Percentiles rank a stretch among this genome's conserved stretches.
Conservation (phyloP, 2,113 vertebrate genomes). For the Dipodomys stephensi region DNA sequence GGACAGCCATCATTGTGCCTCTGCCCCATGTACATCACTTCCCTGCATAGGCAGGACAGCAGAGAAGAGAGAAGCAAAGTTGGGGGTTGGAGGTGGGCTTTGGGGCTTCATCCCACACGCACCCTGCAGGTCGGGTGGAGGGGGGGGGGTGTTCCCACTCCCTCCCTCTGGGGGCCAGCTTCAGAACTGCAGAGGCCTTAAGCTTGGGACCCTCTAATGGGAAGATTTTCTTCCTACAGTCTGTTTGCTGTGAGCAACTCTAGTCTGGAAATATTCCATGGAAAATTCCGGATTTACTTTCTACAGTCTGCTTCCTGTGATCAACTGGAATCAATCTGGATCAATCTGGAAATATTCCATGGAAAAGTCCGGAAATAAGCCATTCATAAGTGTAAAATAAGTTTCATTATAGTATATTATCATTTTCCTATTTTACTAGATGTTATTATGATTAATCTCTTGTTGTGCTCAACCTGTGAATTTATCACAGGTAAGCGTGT, state of each 20-base stretch:
- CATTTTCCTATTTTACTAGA: not conserved
- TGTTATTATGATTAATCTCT: not conserved
- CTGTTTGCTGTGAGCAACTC: too few relatives aligned
- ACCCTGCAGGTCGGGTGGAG: too few relatives aligned
- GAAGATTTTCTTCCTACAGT: too few relatives aligned
- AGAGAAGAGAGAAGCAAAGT: not conserved
- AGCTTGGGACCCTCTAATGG: too few relatives aligned
- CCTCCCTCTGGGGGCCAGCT: conserved; percentile 65
- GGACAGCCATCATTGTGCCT: not conserved
- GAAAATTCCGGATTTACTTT: not conserved
- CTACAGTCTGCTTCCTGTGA: not conserved
- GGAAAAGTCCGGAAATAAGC: not conserved
- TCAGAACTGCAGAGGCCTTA: conserved; percentile 63
- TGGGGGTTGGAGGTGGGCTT: not conserved
- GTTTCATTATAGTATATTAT: not conserved
- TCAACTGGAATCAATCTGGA: not conserved
- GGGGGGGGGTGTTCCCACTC: not conserved
- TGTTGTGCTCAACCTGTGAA: not conserved
- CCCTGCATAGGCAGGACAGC: rapidly evolving
- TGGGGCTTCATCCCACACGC: not conserved
- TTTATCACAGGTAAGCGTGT: not conserved
- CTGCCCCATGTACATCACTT: not conserved
- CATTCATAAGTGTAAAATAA: not conserved
- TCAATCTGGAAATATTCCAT: not conserved
- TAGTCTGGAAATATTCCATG: too few relatives aligned